phyloP scores from a whole-genome alignment of 2,888 invertebrate species.

The Spilarctia lutea region DNA sequence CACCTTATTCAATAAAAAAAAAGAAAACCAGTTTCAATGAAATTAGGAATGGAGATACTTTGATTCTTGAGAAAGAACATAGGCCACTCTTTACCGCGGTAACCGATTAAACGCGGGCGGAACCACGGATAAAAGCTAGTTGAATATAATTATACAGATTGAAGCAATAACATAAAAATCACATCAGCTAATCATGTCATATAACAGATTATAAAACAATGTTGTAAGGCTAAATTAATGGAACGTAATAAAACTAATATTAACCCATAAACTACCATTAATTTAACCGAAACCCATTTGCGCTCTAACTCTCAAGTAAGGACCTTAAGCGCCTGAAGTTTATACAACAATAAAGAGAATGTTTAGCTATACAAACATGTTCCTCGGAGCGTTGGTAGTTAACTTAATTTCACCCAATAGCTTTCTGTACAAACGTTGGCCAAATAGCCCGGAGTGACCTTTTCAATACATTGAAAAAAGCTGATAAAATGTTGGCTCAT shows the following conservation, averaged over 20 bases:
- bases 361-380: constrained; percentile 18
- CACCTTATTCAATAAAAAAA: too few relatives aligned
- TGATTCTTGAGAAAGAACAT: too few relatives aligned
- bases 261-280: background rate
- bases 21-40: too few relatives aligned
- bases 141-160: too few relatives aligned
- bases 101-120: too few relatives aligned
- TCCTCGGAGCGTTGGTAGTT: constrained; percentile 12
- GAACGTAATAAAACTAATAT: background rate
- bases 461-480: constrained; percentile 13
- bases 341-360: constrained; percentile 11
- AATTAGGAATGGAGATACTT: too few relatives aligned
- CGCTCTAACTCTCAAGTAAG: background rate
- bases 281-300: background rate
- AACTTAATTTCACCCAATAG: constrained; percentile 26
- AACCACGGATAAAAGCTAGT: too few relatives aligned
- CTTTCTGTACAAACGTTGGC: constrained; percentile 15
- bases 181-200: too few relatives aligned
- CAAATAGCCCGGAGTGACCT: constrained; percentile 11
- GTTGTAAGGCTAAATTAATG: background rate
- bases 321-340: constrained; percentile 2
- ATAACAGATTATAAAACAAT: background rate
- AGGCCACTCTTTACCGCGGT: too few relatives aligned
- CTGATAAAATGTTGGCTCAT: constrained; percentile 10
- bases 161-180: too few relatives aligned